Evolutionary conservation across 2,888 invertebrate species (phyloP).

Genomic region (Eugnorisma glareosa): DNA sequence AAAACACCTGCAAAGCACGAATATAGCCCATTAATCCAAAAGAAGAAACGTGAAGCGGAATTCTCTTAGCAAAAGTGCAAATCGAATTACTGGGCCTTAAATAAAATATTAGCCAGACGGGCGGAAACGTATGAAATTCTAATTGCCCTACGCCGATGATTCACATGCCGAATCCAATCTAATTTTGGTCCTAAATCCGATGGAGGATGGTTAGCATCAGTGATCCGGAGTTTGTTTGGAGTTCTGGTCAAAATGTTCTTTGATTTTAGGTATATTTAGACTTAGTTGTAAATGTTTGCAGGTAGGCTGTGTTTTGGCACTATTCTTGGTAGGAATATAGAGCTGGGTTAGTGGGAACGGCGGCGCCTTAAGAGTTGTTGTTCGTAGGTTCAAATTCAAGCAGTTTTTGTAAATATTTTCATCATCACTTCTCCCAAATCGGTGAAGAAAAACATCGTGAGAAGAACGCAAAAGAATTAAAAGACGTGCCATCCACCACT

Average conservation of each 20-base stretch:
- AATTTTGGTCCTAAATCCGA: constrained; percentile 73
- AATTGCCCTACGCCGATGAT: constrained; percentile 74
- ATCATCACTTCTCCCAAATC: neutral
- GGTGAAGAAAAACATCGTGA: neutral
- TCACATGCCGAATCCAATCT: constrained; percentile 75
- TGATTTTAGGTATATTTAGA: constrained; percentile 27
- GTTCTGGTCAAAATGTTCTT: constrained; percentile 25
- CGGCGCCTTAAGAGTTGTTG: neutral
- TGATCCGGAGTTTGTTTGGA: constrained; percentile 56
- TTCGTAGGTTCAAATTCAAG: neutral
- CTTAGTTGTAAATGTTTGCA: neutral
- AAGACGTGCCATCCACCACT: neutral
- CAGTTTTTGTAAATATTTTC: neutral
- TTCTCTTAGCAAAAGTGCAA: constrained; percentile 42
- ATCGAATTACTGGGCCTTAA: constrained; percentile 58
- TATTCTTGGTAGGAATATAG: neutral
- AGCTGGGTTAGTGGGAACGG: neutral
- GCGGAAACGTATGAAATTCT: constrained; percentile 78
- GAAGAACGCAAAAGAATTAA: neutral
- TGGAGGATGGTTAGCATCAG: constrained; percentile 69
- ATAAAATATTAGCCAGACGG: constrained; percentile 63
- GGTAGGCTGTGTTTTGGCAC: neutral
- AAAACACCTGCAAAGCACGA: neutral
- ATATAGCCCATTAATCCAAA: neutral
- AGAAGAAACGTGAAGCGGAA: constrained; percentile 19